Evolutionary conservation across 2,888 invertebrate species (phyloP), one percentile per base, ranked within the genome.

Genomic region (Catocala sponsa): DNA sequence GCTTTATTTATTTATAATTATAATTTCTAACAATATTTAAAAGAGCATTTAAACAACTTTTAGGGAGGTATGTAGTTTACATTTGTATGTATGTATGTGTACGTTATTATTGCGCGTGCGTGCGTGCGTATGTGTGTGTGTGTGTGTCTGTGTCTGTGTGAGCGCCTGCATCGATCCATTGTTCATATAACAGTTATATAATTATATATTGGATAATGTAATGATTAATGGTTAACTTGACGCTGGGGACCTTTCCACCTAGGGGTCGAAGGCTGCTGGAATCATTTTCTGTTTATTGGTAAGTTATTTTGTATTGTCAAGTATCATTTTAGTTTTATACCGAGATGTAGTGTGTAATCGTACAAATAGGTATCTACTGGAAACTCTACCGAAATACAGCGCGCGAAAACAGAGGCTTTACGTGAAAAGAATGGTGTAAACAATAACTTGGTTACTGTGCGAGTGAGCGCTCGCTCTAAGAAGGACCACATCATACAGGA

Each of bases 11-110:
- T 87, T 88, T 85, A 65, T 80, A 75, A 74, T 72, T 74, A 74
- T 72, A 76, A 74, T 82, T 83, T 80, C 82, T 82, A 82, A 85
- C 78, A 77, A 68, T 78, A 72, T 59, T 78, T 76, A 76, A 73
- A 72, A 72, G 71, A 87, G 92, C 92, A 92, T 92, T 92, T 92
- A 92, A 87, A 86, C 82, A 86, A 87, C 84, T 70, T 68, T 79
- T 82, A 82, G 85, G 82, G 83, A 78, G 84, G 83, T 83, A 78
- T 79, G 83, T 86, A 83, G 85, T 86, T 78, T 80, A 75, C 76
- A 74, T 76, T 73, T 78, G 76, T 79, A 74, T 80, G 79, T 76
- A 15, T 78, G 72, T 60, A 46, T 55, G 49, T 41, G 47, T 59
- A 38, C 60, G 65, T 60, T 43, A 64, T 64, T 58, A 60, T 54